Base-by-base conservation (phyloP, 2,888 invertebrate genomes). In the Andrena chrysosceles region DNA sequence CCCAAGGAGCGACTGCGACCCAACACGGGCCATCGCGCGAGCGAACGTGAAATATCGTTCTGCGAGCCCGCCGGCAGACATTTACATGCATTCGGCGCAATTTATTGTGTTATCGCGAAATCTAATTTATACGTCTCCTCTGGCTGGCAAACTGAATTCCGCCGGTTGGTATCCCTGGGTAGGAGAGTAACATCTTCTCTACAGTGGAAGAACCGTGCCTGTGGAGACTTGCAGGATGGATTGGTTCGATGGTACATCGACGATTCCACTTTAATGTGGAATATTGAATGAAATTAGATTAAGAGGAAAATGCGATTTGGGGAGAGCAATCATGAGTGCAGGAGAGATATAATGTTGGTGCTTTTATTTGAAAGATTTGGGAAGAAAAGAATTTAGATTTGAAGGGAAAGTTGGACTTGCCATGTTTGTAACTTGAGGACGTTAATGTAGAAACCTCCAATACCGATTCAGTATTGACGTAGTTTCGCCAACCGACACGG, bases 81-180 rank as follows among this genome's bases (percentile, higher is more conserved):
- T 91, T 91, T 91, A 91, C 90, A 88, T 70, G 84, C 86, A 84
- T 90, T 87, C 88, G 59, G 71, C 67, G 81, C 80, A 90, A 92
- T 91, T 92, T 91, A 92, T 89, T 85, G 87, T 89, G 89, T 91
- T 91, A 91, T 90, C 89, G 80, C 70, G 76, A 75, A 59, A 86
- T 89, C 85, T 90, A 90, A 91, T 69, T 91, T 91, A 91, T 81
- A 79, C 20, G 35, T 68, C 35, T n/a, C 56, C 73, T 62, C 10
- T 2, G 23, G 29, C 23, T 70, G 64, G 63, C 64, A 8, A 35
- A 23, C 35, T 8, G 64, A 52, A 62, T 20, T 23, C 5, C 49
- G 60, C 60, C 26, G 10, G 35, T 71, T 76, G 54, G 48, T 59
- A 60, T 73, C 35, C 59, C 20, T 49, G 35, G 20, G 1, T 20